Conservation (phyloP, 1,140 invertebrate genomes). For the Aphaenogaster rudis region DNA sequence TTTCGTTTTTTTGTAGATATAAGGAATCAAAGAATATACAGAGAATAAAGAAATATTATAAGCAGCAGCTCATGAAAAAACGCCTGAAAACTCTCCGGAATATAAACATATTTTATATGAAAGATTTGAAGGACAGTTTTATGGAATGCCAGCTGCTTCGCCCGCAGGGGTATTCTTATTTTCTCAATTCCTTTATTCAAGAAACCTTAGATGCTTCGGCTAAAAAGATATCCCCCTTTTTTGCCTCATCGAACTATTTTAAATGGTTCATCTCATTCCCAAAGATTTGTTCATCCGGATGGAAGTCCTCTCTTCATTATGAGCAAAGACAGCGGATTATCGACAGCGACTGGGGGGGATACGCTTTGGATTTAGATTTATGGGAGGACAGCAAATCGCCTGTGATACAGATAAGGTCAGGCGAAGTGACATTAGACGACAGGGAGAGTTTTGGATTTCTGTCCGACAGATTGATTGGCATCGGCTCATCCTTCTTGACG, state of each 20-base stretch:
- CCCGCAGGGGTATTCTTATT: background rate
- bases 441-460: constrained; percentile 71
- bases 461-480: constrained; percentile 75
- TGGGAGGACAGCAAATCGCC: constrained; percentile 75
- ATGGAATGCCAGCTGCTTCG: background rate
- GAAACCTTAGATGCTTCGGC: background rate
- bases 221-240: background rate
- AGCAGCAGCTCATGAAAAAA: background rate
- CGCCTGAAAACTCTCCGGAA: background rate
- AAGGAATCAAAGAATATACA: background rate
- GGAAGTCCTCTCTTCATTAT: constrained; percentile 11
- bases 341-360: constrained; percentile 73
- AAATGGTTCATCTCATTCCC: background rate
- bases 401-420: constrained; percentile 65
- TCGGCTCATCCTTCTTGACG: constrained; percentile 70
- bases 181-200: background rate
- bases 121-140: background rate
- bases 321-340: constrained; percentile 56
- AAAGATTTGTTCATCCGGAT: constrained; percentile 12
- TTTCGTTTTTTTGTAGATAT: background rate
- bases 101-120: constrained; percentile 47
- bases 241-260: background rate
- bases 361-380: constrained; percentile 67
- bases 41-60: background rate
- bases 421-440: constrained; percentile 45